Base-by-base conservation (phyloP, 2,113 vertebrate species). In the Pyrgilauda ruficollis region DNA sequence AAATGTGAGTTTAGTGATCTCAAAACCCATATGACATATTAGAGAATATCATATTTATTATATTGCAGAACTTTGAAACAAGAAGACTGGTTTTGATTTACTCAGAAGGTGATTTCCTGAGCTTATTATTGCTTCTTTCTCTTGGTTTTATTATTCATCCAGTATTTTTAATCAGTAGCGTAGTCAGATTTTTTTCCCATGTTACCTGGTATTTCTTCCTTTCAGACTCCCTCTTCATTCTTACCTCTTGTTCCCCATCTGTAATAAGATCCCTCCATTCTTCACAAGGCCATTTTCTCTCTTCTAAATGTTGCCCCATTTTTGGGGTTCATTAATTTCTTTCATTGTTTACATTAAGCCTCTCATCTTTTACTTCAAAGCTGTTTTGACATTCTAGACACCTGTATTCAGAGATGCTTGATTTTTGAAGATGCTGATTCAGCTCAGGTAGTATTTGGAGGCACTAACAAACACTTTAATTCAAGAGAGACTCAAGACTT, bases 311-410 rank as follows among this genome's bases (percentile, higher is more conserved):
- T 37, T 2, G 3, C n/a, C 8, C 31, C 16, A 6, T 8, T 35
- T 84, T 31, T 6, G 3, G 6, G 6, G 5, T 33, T 41, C 7
- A 7, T 37, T 33, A 0, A 2, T 39, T 43, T 46, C 10, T 69
- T 64, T 69, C 5, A 6, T 19, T 52, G 9, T 35, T 74, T 52
- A 14, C 28, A 52, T 67, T 37, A 85, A 67, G 3, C 7, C 4
- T 78, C 39, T 73, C 4, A 56, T 47, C 4, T 73, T 68, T 52
- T 77, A 63, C 15, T 69, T 74, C 33, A 53, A 55, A 79, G 15
- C 6, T 63, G 13, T 30, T 87, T 77, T 62, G 16, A 24, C 7
- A 35, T 91, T 72, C 73, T 53, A 67, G 23, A 82, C 6, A 46
- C 15, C 9, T 33, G 8, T 53, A 89, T 39, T 84, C 46, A 58